Conservation (phyloP, 2,113 vertebrate species). For the Siniperca knerii region DNA sequence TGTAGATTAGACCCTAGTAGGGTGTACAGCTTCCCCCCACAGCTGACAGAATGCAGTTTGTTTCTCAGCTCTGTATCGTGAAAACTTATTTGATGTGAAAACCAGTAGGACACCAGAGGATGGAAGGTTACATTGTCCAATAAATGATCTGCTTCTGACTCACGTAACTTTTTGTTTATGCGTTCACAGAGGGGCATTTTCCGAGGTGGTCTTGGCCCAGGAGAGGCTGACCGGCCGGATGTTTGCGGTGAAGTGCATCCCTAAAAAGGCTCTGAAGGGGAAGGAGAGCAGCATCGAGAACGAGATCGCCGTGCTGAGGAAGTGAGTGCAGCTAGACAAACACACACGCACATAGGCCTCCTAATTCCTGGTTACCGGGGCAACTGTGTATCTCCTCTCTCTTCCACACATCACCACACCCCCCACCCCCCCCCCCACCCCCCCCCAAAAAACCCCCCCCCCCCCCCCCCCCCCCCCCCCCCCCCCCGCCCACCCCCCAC, state of each 20-base stretch:
- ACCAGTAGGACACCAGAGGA: not conserved
- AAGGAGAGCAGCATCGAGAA: slow-evolving; percentile 99
- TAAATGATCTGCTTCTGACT: not conserved
- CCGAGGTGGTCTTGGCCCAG: slow-evolving; percentile 95
- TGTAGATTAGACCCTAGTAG: not conserved
- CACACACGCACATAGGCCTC: slow-evolving; percentile 20
- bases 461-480: not conserved
- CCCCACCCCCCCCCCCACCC: not conserved
- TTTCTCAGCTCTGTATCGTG: not conserved
- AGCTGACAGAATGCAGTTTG: slow-evolving; percentile 2
- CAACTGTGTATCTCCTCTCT: slow-evolving; percentile 62
- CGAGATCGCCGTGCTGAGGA: slow-evolving; percentile 95
- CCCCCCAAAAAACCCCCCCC: slow-evolving; percentile 23
- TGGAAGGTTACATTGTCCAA: not conserved
- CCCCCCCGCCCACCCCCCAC: not conserved
- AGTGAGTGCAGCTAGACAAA: slow-evolving; percentile 83
- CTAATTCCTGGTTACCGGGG: slow-evolving; percentile 69
- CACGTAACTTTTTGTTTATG: not conserved
- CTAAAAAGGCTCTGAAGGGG: slow-evolving; percentile 97
- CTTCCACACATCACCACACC: slow-evolving; percentile 1
- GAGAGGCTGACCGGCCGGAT: slow-evolving; percentile 91
- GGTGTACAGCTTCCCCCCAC: not conserved
- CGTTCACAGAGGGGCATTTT: slow-evolving; percentile 92
- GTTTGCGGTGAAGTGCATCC: slow-evolving; percentile 97
- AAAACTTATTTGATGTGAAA: not conserved